These are phyloP conservation scores for Eleutherodactylus coqui DNA, from an alignment of 2,797 vertebrate species.

Conservation along the genomic window DNA sequence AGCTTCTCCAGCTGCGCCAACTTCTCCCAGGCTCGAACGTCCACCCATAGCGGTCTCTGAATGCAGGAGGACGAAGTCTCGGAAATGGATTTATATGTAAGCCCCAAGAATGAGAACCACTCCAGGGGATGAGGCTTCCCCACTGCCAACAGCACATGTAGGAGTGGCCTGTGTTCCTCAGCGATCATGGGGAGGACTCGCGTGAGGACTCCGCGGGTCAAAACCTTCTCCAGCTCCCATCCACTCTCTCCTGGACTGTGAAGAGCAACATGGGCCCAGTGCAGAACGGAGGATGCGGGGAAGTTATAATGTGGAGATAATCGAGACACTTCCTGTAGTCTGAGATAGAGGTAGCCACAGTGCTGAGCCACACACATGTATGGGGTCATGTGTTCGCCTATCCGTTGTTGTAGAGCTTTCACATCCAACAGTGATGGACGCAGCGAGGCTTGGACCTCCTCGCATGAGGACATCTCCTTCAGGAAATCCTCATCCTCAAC, in stretches of 20 bases:
- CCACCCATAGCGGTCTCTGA: conserved; percentile 77
- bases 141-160: conserved; percentile 76
- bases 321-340: conserved; percentile 76
- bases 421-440: conserved; percentile 68
- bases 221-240: conserved; percentile 70
- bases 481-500: conserved; percentile 65
- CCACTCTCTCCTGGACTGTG: conserved; percentile 56
- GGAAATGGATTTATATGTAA: conserved; percentile 62
- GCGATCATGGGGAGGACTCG: conserved; percentile 75
- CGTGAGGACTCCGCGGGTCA: conserved; percentile 74
- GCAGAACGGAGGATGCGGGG: conserved; percentile 71
- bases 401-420: conserved; percentile 66
- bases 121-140: conserved; percentile 74
- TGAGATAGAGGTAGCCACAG: conserved; percentile 72
- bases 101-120: conserved; percentile 75
- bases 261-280: conserved; percentile 68
- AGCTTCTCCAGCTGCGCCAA: conserved; percentile 77
- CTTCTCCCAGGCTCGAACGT: conserved; percentile 69
- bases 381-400: conserved; percentile 65
- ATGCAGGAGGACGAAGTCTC: background rate
- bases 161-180: conserved; percentile 71
- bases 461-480: conserved; percentile 60
- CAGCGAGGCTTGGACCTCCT: conserved; percentile 64
- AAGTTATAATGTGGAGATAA: conserved; percentile 80
- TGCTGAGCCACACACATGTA: conserved; percentile 69